phyloP scores from a whole-genome alignment of 2,888 invertebrate genomes.

The Melanostoma mellinum region DNA sequence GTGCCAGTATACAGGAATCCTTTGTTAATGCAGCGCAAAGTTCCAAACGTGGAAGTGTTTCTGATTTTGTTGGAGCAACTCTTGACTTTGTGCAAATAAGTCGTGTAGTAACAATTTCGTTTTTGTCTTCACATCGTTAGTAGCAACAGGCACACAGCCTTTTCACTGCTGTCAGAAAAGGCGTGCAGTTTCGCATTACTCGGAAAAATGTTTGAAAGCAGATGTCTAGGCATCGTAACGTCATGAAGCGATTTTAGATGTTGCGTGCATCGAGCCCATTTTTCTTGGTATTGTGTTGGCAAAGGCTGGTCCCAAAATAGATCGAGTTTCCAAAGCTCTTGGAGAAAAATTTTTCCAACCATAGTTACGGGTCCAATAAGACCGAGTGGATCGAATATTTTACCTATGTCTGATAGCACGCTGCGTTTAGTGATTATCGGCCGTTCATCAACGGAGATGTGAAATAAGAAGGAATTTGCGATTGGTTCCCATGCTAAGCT shows the following conservation, averaged over 20 bases:
- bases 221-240: not conserved
- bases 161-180: not conserved
- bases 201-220: no score
- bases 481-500: conserved; percentile 15
- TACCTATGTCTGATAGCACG: conserved; percentile 24
- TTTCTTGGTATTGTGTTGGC: not conserved
- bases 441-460: conserved; percentile 12
- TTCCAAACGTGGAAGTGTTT: conserved; percentile 37
- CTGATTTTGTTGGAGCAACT: conserved; percentile 42
- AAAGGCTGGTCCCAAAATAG: conserved; percentile 10
- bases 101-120: no score
- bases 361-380: conserved; percentile 34
- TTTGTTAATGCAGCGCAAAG: conserved; percentile 42
- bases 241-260: not conserved
- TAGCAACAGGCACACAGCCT: no score
- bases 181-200: not conserved
- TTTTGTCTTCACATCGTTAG: no score
- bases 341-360: conserved; percentile 31
- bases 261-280: not conserved
- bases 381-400: conserved; percentile 52
- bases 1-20: conserved; percentile 29
- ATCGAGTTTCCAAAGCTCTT: conserved; percentile 39
- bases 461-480: conserved; percentile 26
- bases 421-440: conserved; percentile 25
- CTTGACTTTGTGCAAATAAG: conserved; percentile 48